These are phyloP conservation scores for Machimus atricapillus DNA, from an alignment of 2,888 invertebrate genomes.

Conservation along the genomic window DNA sequence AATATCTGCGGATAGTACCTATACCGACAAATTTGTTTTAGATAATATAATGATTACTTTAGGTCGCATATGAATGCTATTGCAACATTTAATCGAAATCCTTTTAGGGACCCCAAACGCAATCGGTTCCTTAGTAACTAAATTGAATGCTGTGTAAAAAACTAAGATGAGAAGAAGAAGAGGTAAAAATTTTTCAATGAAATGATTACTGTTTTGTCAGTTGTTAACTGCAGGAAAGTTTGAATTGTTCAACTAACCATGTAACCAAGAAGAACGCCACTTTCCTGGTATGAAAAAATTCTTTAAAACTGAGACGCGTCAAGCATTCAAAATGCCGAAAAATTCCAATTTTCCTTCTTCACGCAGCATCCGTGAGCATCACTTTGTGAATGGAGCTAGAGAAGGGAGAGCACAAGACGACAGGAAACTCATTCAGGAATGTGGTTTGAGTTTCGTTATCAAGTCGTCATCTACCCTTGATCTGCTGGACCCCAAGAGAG, in stretches of 20 bases:
- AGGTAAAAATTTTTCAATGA: background rate
- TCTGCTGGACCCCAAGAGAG: background rate
- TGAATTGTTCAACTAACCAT: background rate
- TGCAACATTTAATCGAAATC: too few species aligned
- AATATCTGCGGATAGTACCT: too few species aligned
- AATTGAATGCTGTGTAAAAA: background rate
- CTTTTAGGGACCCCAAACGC: too few species aligned
- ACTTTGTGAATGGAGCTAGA: background rate
- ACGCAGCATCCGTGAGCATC: background rate
- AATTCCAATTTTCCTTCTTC: background rate
- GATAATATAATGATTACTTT: too few species aligned
- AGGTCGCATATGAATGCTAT: too few species aligned
- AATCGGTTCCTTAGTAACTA: too few species aligned
- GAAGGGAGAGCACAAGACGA: background rate
- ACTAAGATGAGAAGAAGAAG: background rate
- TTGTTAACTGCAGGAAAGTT: background rate
- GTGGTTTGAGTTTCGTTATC: background rate
- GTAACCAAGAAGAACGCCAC: background rate
- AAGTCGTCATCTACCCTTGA: background rate
- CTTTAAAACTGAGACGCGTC: background rate
- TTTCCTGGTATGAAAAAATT: background rate
- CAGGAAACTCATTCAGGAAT: slow-evolving; percentile 13
- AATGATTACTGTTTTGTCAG: background rate
- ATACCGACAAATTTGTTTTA: too few species aligned
- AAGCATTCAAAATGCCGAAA: background rate